Base-by-base conservation (phyloP, 2,888 invertebrate species). In the Hedychridium roseum region DNA sequence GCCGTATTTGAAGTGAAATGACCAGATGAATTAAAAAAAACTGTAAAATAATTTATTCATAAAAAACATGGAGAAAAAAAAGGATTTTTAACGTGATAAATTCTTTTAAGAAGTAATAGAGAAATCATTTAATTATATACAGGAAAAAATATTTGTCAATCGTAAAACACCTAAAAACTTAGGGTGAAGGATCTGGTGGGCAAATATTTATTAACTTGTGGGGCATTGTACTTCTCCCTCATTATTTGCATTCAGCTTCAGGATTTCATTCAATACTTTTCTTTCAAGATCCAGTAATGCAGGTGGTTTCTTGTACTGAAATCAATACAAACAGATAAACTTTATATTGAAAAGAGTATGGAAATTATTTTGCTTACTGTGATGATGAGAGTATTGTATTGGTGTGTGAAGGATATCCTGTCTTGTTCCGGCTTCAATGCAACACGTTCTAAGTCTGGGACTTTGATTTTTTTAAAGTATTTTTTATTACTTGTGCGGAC, bases 401-500 rank as follows among this genome's bases (percentile, higher is more conserved):
- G 87, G 78, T 92, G 90, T 31, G 82, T 82, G 57, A 85, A 84
- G 32, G 85, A 82, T 57, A 92, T 83, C 67, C 85, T 85, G 1
- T 82, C 81, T 70, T 91, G 88, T 35, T 84, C 83, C 16, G 87
- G 82, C 7, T 80, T 74, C 39, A 89, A 62, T 45, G 84, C 84
- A 14, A 88, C 82, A 62, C 92, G 82, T 48, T 85, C 83, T 35
- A 92, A 76, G 69, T 92, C 92, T 6, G 89, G 89, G 18, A 91
- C 80, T 23, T 76, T 68, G 6, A 92, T 80, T 60, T 85, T 86
- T 70, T 92, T 92, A 67, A 83, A 92, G 78, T 91, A 92, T 61
- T 92, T 92, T 71, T 91, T 92, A 75, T 92, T 92, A 2, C 83
- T 85, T 7, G 92, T 92, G 46, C 88, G 83, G 2, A 92, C 84